phyloP scores from a whole-genome alignment of 2,888 invertebrate species.

The Emmelina monodactyla region DNA sequence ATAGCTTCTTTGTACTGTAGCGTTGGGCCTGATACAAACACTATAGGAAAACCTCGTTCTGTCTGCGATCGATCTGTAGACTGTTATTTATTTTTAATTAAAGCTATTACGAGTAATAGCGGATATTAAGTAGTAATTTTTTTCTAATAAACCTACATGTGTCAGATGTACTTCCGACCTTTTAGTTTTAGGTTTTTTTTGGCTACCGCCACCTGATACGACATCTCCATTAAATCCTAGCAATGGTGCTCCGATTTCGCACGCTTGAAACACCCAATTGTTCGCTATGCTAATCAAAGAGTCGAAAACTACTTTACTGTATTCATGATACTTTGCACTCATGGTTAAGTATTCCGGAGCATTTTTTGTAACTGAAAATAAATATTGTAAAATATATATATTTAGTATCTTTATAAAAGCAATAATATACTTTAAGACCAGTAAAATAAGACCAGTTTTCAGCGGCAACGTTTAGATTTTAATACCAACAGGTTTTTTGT shows the following conservation, averaged over 20 bases:
- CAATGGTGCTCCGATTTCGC: constrained; percentile 38
- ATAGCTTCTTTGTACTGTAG: constrained; percentile 34
- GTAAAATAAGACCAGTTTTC: no score
- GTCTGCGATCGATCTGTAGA: constrained; percentile 2
- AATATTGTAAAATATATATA: no score
- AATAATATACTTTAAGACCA: no score
- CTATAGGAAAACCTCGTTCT: constrained; percentile 48
- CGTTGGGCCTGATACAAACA: constrained; percentile 40
- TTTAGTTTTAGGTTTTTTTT: constrained; percentile 44
- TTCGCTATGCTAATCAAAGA: constrained; percentile 40
- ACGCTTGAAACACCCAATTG: constrained; percentile 44
- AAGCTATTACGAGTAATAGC: no score
- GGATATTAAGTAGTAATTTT: no score
- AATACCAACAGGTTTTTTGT: no score
- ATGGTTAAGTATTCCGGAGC: constrained; percentile 30
- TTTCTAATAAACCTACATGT: no score
- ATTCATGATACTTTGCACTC: constrained; percentile 43
- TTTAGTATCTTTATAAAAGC: no score
- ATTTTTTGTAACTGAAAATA: no score
- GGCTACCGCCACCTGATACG: no score
- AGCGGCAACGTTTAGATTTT: no score
- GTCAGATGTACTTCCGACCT: constrained; percentile 41
- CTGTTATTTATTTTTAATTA: no score
- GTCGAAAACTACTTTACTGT: constrained; percentile 41
- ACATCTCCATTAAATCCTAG: constrained; percentile 37